Evolutionary conservation across 2,113 vertebrate species (phyloP).

Genomic region (Hippopotamus amphibius): DNA sequence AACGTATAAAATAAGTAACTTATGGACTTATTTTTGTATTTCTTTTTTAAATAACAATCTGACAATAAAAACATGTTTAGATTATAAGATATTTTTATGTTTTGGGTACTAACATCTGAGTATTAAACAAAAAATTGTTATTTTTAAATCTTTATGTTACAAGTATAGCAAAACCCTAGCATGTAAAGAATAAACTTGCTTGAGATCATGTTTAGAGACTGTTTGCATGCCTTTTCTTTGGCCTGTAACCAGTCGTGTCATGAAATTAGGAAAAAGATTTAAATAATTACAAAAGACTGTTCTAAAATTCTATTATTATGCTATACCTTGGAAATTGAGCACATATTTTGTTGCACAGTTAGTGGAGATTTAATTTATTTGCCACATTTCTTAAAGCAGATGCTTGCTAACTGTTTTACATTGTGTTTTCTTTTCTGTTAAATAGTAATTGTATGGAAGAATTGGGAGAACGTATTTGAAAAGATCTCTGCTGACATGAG

Average conservation of each 20-base stretch:
- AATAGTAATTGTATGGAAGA: neutral
- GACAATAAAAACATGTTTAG: neutral
- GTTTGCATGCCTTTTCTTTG: neutral
- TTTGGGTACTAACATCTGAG: neutral
- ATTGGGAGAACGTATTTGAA: neutral
- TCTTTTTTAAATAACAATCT: neutral
- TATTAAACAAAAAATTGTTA: neutral
- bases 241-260: neutral
- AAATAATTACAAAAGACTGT: neutral
- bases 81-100: neutral
- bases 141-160: neutral
- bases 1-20: neutral
- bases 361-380: neutral
- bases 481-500: neutral
- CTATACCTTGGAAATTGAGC: neutral
- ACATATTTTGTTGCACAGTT: neutral
- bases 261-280: neutral
- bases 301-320: neutral
- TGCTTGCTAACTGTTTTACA: neutral
- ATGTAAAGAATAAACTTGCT: neutral
- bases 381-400: neutral
- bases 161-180: neutral
- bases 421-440: neutral
- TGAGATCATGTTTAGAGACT: neutral
- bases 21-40: neutral